phyloP scores from a whole-genome alignment of 2,888 invertebrate genomes.

The Pheosia tremula region DNA sequence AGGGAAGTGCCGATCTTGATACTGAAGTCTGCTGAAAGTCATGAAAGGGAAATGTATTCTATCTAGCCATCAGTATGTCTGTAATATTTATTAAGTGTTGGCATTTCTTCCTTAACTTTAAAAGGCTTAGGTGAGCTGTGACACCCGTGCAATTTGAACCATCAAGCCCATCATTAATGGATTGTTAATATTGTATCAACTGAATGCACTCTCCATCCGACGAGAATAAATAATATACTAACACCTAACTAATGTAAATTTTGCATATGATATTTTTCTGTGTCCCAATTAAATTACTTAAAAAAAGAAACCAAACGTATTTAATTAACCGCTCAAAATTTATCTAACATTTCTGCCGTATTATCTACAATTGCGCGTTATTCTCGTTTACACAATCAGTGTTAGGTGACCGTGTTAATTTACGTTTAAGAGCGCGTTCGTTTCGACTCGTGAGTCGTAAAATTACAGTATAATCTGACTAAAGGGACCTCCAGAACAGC shows the following conservation, averaged over 20 bases:
- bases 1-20: constrained; percentile 27
- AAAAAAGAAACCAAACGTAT: not conserved
- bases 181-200: no score
- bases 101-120: no score
- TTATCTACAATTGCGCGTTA: constrained; percentile 10
- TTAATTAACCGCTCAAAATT: constrained; percentile 14
- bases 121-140: no score
- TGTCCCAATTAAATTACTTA: not conserved
- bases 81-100: no score
- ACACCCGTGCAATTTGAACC: no score
- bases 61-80: no score
- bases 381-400: constrained; percentile 18
- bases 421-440: constrained; percentile 25
- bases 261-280: not conserved
- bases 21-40: constrained; percentile 14
- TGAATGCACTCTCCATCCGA: no score
- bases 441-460: constrained; percentile 37
- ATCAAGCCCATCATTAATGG: no score
- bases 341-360: constrained; percentile 21
- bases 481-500: not conserved
- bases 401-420: constrained; percentile 31
- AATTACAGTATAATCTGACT: constrained; percentile 7
- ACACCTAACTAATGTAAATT: not conserved
- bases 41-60: not conserved
- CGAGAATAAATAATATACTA: not conserved